phyloP scores from a whole-genome alignment of 2,888 invertebrate genomes.

The Tenodera sinensis region DNA sequence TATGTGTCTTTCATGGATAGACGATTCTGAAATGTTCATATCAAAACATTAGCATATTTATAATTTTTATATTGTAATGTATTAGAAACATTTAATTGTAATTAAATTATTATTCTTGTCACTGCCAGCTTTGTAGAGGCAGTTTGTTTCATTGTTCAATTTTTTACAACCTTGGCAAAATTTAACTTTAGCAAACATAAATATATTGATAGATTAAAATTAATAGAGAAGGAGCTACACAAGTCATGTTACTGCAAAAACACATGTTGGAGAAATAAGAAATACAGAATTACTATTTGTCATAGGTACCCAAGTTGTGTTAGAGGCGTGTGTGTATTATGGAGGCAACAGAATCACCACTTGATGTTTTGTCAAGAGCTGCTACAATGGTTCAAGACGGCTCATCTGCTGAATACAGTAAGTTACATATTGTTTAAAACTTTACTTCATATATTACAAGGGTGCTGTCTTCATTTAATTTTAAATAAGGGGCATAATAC shows the following conservation, averaged over 20 bases:
- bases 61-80: background rate
- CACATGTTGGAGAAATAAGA: constrained; percentile 39
- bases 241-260: no score
- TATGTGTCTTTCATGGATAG: background rate
- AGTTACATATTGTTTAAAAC: constrained; percentile 33
- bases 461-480: background rate
- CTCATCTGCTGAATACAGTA: constrained; percentile 54
- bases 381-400: constrained; percentile 82
- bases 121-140: background rate
- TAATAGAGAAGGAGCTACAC: no score
- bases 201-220: background rate
- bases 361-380: constrained; percentile 83
- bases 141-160: background rate
- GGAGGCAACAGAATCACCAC: constrained; percentile 76
- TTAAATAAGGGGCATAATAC: background rate
- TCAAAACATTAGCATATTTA: constrained; percentile 38
- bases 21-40: background rate
- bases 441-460: background rate
- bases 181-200: background rate
- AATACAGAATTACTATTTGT: constrained; percentile 54
- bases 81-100: background rate
- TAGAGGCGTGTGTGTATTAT: constrained; percentile 41
- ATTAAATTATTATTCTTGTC: background rate
- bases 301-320: background rate
- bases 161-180: background rate